Conservation (phyloP, 2,113 vertebrate genomes). For the Hippocampus zosterae region DNA sequence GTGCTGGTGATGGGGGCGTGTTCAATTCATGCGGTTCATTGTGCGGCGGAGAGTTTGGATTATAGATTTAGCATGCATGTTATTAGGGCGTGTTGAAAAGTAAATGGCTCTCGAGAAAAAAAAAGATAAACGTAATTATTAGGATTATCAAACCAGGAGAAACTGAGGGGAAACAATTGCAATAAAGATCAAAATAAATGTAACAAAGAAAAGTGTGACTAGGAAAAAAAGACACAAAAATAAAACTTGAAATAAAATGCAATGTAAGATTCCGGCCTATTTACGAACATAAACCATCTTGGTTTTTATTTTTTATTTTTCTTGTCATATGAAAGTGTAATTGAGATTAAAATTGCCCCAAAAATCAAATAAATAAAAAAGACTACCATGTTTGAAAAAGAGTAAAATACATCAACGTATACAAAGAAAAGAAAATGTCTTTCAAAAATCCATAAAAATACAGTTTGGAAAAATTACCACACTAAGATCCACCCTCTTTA, state of each 20-base stretch:
- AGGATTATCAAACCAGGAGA: not conserved
- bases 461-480: not conserved
- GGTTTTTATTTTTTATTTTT: too few relatives aligned
- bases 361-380: not conserved
- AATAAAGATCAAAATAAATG: too few relatives aligned
- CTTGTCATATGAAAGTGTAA: not conserved
- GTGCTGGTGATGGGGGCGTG: conserved; percentile 48
- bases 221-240: not conserved
- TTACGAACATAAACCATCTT: not conserved
- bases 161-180: not conserved
- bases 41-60: not conserved
- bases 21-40: conserved; percentile 69
- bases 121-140: not conserved
- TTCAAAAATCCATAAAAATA: not conserved
- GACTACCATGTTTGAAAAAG: too few relatives aligned
- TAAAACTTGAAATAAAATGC: not conserved
- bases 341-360: not conserved
- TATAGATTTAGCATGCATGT: not conserved
- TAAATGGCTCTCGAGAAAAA: not conserved
- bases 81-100: not conserved
- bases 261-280: not conserved
- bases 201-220: not conserved
- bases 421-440: too few relatives aligned
- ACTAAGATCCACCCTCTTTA: not conserved
- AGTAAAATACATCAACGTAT: too few relatives aligned